A percentile compares a stretch with the other conserved stretches of the same genome.
Evolutionary conservation across 2,113 vertebrate species (phyloP).

Genomic region (Nyctereutes procyonoides): DNA sequence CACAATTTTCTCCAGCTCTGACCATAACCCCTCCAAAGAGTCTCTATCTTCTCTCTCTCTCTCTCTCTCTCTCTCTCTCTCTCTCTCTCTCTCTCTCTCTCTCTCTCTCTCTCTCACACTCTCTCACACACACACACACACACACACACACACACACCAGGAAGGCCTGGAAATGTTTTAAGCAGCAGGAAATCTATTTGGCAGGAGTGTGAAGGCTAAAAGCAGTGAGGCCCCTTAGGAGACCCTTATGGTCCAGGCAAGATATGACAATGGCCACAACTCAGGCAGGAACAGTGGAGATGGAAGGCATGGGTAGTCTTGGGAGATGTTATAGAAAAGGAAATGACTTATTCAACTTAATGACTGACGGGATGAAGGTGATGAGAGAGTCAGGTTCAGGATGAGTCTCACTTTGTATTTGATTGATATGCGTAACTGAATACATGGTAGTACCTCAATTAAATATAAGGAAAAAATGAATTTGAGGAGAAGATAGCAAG

Average conservation of each 20-base stretch:
- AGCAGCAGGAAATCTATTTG: background rate
- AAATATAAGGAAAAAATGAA: conserved; percentile 5
- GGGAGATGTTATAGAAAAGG: background rate
- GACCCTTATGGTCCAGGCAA: background rate
- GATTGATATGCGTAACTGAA: background rate
- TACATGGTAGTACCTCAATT: background rate
- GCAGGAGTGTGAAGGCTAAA: background rate
- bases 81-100: too few relatives aligned
- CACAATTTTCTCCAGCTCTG: background rate
- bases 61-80: background rate
- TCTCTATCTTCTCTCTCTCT: background rate
- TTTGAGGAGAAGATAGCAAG: conserved; percentile 3
- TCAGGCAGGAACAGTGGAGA: background rate
- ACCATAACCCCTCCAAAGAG: background rate
- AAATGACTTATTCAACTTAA: background rate
- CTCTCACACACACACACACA: background rate
- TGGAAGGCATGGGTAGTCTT: background rate
- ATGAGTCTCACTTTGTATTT: background rate
- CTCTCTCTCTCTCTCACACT: background rate
- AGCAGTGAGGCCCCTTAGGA: background rate
- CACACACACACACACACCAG: background rate
- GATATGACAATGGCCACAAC: background rate
- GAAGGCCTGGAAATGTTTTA: background rate
- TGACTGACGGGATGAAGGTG: background rate
- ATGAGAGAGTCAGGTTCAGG: background rate